Base-by-base conservation (phyloP, 1,140 invertebrate species). In the Saccostrea glomerata region DNA sequence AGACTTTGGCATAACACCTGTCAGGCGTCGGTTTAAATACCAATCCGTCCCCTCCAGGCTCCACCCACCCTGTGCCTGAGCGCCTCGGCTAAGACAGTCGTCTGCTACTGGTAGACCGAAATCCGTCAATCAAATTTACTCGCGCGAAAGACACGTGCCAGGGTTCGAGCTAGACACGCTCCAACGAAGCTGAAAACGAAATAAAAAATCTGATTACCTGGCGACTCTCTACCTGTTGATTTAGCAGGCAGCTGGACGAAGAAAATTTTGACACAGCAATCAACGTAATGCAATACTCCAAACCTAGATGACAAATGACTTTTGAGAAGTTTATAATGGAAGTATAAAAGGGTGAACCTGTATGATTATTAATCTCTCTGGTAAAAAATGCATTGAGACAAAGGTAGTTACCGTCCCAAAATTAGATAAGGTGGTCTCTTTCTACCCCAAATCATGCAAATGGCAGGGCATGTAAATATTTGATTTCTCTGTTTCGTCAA, bases 91-190 rank as follows among this genome's bases (percentile, higher is more conserved):
- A 13, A 54, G 4, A 30, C n/a, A n/a, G 84, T 9, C 82, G 40
- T 23, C 17, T 40, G 84, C 84, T 85, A 63, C 84, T 85, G 84
- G 84, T 58, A 60, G 54, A 87, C 87, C 56, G 15, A 86, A n/a
- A 56, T 63, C 55, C 82, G 89, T 90, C 89, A 90, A 90, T 90
- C 89, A 90, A 84, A 20, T 40, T 40, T 25, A 77, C 82, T 84
- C 89, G 88, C 86, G 89, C 86, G 89, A 84, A 82, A 36, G 54
- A 58, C 84, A 58, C 84, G 84, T 85, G 84, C 84, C 58, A 56
- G 47, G 58, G 30, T 85, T 63, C 54, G 55, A 60, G 25, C 54
- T 36, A 63, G 55, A 60, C 30, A 58, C 84, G 84, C 84, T 85
- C 84, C 58, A 85, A 30, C 55, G 84, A 85, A 85, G 58, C 30